Percentiles rank a stretch among this genome's conserved stretches.
These are phyloP conservation scores for Hydriomena furcata DNA, from an alignment of 2,888 invertebrate genomes.

Conservation along the genomic window DNA sequence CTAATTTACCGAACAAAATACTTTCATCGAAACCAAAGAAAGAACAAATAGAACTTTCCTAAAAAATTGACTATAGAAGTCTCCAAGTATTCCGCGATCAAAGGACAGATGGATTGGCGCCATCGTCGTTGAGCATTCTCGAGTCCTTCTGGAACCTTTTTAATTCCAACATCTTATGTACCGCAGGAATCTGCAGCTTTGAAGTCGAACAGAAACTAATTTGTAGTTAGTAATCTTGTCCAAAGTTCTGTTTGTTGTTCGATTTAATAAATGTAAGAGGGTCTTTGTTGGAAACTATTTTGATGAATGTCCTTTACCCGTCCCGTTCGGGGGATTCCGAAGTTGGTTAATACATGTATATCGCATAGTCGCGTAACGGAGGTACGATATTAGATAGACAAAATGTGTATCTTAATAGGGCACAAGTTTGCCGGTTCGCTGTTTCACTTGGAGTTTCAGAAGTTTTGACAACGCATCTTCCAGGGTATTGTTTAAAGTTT, in stretches of 20 bases:
- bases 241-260: constrained; percentile 56
- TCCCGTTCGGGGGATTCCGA: constrained; percentile 33
- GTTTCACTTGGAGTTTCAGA: constrained; percentile 67
- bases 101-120: constrained; percentile 55
- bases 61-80: constrained; percentile 61
- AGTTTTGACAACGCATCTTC: constrained; percentile 79
- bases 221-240: constrained; percentile 61
- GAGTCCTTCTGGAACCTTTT: constrained; percentile 49
- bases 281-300: constrained; percentile 57
- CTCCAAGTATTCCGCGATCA: constrained; percentile 65
- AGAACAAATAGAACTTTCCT: constrained; percentile 57
- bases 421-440: constrained; percentile 61
- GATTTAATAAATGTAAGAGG: constrained; percentile 66
- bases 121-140: constrained; percentile 45
- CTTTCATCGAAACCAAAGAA: constrained; percentile 52
- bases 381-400: constrained; percentile 63
- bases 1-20: constrained; percentile 56
- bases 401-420: constrained; percentile 71
- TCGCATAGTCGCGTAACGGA: constrained; percentile 36
- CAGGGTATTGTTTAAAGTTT: constrained; percentile 77
- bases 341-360: constrained; percentile 40
- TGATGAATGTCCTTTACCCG: constrained; percentile 49
- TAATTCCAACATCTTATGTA: constrained; percentile 64
- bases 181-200: constrained; percentile 72
- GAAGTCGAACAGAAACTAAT: constrained; percentile 70